These are phyloP conservation scores for Platycnemis pennipes DNA, from an alignment of 2,888 invertebrate genomes.

Conservation along the genomic window DNA sequence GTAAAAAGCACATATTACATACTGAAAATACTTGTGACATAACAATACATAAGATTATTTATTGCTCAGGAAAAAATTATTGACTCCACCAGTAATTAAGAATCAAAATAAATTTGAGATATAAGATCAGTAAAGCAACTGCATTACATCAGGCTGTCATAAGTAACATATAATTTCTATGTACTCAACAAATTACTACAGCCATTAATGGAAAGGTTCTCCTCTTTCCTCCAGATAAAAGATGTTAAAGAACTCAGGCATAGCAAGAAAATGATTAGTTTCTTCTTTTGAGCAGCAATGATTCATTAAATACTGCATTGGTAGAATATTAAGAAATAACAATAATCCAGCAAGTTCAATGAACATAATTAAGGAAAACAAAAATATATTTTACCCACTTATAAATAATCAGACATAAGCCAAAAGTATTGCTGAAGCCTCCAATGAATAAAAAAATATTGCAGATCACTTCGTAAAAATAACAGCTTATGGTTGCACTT, in stretches of 20 bases:
- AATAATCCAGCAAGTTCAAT: not conserved
- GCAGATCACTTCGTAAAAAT: not conserved
- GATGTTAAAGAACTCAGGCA: not conserved
- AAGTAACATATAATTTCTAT: not conserved
- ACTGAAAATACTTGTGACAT: slow-evolving; percentile 8
- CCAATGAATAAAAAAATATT: slow-evolving; percentile 19
- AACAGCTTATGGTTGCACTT: slow-evolving; percentile 5
- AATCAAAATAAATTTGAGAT: not conserved
- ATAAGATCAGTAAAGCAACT: not conserved
- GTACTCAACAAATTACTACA: not conserved
- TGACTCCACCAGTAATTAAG: not conserved
- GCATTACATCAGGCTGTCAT: not conserved
- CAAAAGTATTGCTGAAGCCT: not conserved
- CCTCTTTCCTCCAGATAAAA: not conserved
- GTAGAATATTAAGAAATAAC: not conserved
- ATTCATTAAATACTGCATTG: slow-evolving; percentile 1
- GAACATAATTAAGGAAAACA: not conserved
- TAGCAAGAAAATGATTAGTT: not conserved
- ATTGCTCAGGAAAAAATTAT: not conserved
- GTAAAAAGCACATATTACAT: not conserved
- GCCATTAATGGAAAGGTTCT: not conserved
- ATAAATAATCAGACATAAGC: not conserved
- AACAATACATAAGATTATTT: not conserved
- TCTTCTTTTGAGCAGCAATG: not conserved
- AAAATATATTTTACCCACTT: not conserved